Base-by-base conservation (phyloP, 2,797 vertebrate species). In the Parotocinclus haroldoi region DNA sequence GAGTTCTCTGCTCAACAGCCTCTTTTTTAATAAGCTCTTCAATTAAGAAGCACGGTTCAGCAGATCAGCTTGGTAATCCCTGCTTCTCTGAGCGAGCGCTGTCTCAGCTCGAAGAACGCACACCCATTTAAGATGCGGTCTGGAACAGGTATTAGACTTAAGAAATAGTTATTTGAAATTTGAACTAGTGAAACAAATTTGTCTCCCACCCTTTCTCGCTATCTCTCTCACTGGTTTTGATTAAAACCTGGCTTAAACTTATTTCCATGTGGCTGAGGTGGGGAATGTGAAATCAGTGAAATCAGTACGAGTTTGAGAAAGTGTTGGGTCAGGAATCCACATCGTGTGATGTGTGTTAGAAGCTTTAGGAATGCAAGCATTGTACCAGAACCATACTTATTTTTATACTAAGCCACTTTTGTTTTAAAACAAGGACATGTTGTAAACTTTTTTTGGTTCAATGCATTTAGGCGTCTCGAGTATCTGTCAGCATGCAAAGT, bases 161-260 rank as follows among this genome's bases (percentile, higher is more conserved):
- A 79, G 78, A 84, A 85, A 84, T 80, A 73, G n/a, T n/a, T n/a
- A n/a, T n/a, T n/a, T n/a, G n/a, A n/a, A n/a, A n/a, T n/a, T n/a
- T n/a, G n/a, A 88, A 85, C 78, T 83, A 80, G 76, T 86, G 86
- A 85, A 88, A 87, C 87, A 89, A 89, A 89, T 27, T 5, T 27
- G 8, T 64, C 55, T 69, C 66, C 51, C 48, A 52, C 49, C 62
- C 73, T 42, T 42, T 75, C 53, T 58, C 71, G 44, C 27, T 27
- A 44, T 55, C 49, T 64, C 74, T 42, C 45, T 75, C 53, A 54
- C 71, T 50, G 64, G 13, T 48, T 52, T 63, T 75, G 69, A 77
- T 77, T 63, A 75, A 63, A 59, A 71, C 17, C n/a, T 7, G 27
- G 63, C 66, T 66, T 68, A 27, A 45, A 49, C 58, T 66, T 71